A percentile compares a stretch with the other conserved stretches of the same genome.
These are phyloP conservation scores for Ascaphus truei DNA, from an alignment of 2,113 vertebrate species.

Conservation along the genomic window DNA sequence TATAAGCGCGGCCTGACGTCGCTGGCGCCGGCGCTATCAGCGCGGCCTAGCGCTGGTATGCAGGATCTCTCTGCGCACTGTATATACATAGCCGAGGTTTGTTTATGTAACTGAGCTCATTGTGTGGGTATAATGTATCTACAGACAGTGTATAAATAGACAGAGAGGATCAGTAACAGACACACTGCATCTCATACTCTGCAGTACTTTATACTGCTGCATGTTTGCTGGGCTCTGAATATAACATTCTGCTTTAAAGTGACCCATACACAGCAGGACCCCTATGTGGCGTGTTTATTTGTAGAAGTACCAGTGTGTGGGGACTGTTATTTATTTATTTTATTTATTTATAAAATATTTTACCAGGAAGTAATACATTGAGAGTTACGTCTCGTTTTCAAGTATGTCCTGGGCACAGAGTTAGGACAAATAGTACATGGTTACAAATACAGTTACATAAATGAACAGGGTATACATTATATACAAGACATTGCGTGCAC, in stretches of 20 bases:
- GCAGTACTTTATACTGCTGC: not conserved
- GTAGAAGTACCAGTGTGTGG: constrained; percentile 26
- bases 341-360: too few relatives aligned
- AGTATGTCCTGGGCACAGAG: too few relatives aligned
- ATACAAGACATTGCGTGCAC: too few relatives aligned
- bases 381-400: too few relatives aligned
- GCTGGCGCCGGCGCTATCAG: too few relatives aligned
- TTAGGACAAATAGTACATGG: too few relatives aligned
- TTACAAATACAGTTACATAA: too few relatives aligned
- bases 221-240: constrained; percentile 11
- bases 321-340: too few relatives aligned
- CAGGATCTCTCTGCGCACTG: not conserved
- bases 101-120: constrained; percentile 30
- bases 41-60: constrained; percentile 6
- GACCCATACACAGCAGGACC: constrained; percentile 28
- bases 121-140: constrained; percentile 32
- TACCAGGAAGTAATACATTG: too few relatives aligned
- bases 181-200: constrained; percentile 3
- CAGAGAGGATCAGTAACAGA: constrained; percentile 23
- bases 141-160: constrained; percentile 33
- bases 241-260: too few relatives aligned
- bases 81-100: not conserved
- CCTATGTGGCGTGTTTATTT: constrained; percentile 27
- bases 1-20: too few relatives aligned
- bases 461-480: too few relatives aligned